Evolutionary conservation across 2,113 vertebrate genomes (phyloP).

Genomic region (Sylvietta virens): DNA sequence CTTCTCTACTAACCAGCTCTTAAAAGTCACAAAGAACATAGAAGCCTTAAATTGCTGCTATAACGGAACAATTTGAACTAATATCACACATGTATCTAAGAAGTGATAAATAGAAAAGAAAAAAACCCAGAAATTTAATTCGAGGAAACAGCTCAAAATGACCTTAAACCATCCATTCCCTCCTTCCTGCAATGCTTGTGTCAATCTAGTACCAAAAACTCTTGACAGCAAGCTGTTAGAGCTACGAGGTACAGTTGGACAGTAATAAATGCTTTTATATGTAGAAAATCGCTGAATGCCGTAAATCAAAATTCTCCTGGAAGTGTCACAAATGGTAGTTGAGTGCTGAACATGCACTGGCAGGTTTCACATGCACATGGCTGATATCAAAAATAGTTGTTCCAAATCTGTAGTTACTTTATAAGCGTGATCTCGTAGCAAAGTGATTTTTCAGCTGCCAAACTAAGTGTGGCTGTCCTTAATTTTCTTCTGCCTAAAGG

Average conservation of each 20-base stretch:
- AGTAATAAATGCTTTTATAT: neutral
- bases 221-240: neutral
- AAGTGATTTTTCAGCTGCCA: constrained; percentile 9
- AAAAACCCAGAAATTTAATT: neutral
- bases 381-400: neutral
- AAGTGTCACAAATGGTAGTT: neutral
- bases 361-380: neutral
- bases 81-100: neutral
- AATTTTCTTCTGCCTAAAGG: neutral
- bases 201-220: neutral
- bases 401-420: neutral
- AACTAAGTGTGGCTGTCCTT: neutral
- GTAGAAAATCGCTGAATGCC: neutral
- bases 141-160: neutral
- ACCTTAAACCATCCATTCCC: neutral
- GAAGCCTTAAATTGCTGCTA: neutral
- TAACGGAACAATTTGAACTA: neutral
- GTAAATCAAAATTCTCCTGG: neutral
- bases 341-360: neutral
- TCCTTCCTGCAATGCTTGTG: neutral
- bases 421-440: neutral
- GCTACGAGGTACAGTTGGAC: neutral
- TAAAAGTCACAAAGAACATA: neutral
- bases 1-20: neutral
- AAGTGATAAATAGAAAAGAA: neutral